Percentiles rank a stretch among this genome's conserved stretches.
Conservation (phyloP, 2,797 vertebrate species). For the Sebastes wilsoni region DNA sequence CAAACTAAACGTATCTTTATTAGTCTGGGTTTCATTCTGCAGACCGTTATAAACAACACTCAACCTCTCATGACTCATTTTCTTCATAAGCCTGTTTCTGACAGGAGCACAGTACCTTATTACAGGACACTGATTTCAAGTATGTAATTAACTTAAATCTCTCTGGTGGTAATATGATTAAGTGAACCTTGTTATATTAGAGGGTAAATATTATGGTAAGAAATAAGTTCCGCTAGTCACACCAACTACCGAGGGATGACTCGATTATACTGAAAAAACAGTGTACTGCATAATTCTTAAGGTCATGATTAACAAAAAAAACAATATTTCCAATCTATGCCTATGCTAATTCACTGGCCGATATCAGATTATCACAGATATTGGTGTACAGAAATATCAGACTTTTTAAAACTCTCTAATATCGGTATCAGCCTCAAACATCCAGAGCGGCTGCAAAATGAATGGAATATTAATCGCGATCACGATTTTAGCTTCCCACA, state of each 20-base stretch:
- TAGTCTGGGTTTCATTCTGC: slow-evolving; percentile 27
- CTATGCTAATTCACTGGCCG: not conserved
- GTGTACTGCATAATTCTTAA: not conserved
- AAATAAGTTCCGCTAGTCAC: not conserved
- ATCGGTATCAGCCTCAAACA: not conserved
- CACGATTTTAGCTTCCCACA: too few species aligned
- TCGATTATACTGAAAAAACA: not conserved
- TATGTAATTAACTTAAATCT: not conserved
- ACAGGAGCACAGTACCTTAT: not conserved
- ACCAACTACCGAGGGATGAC: not conserved
- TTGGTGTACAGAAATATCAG: not conserved
- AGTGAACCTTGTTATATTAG: not conserved
- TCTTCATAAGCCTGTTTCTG: not conserved
- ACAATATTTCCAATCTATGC: not conserved
- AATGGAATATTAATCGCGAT: too few species aligned
- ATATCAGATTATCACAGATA: not conserved
- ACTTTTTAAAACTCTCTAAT: not conserved
- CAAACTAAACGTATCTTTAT: slow-evolving; percentile 31
- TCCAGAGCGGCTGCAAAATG: too few species aligned
- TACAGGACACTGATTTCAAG: not conserved
- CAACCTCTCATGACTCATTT: not conserved
- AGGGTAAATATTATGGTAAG: not conserved
- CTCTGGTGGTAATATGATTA: not conserved
- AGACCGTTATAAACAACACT: not conserved
- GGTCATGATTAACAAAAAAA: not conserved